Evolutionary conservation across 2,797 vertebrate species (phyloP), one percentile per base, ranked within the genome.

Genomic region (Emydoidea blandingii): DNA sequence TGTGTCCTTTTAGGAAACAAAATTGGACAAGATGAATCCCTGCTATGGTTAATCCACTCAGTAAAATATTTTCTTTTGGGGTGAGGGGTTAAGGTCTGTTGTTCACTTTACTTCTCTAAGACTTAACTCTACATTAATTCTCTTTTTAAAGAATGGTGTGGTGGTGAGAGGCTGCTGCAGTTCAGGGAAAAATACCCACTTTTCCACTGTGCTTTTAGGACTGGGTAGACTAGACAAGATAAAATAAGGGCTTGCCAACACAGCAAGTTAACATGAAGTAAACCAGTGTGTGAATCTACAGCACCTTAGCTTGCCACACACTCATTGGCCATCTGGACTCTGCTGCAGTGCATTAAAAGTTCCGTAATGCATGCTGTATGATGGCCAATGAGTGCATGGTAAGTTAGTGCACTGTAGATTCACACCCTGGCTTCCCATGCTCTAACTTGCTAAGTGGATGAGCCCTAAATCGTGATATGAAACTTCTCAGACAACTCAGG

Each of bases 191-290:
- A 44, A 16, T 4, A 16, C n/a, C 31, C 59, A 6, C 47, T 93
- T 47, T 49, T 78, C 47, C 27, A 1, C 76, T 72, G 19, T 21
- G 3, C 0, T 15, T 92, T 76, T 68, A 65, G 47, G 41, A 5
- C n/a, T 94, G 12, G 6, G 37, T 2, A 3, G 49, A 37, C 44
- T 34, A 34, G 19, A 8, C 6, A 44, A 78, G 83, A 3, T 6
- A n/a, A 29, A 72, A 25, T 34, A 72, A 79, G 34, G 50, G 47
- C 19, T 2, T 0, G 0, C 29, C 10, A 37, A 37, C n/a, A 11
- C 37, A n/a, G 5, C n/a, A 37, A 68, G 5, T 72, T 72, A 41
- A 72, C 65, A 25, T 37, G 5, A 21, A 11, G 37, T 37, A 72
- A 72, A 23, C 19, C 21, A 21, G 68, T 5, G 18, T 41, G n/a